Evolutionary conservation across 2,888 invertebrate species (phyloP), one percentile per base, ranked within the genome.

Genomic region (Falcaria lacertinaria): DNA sequence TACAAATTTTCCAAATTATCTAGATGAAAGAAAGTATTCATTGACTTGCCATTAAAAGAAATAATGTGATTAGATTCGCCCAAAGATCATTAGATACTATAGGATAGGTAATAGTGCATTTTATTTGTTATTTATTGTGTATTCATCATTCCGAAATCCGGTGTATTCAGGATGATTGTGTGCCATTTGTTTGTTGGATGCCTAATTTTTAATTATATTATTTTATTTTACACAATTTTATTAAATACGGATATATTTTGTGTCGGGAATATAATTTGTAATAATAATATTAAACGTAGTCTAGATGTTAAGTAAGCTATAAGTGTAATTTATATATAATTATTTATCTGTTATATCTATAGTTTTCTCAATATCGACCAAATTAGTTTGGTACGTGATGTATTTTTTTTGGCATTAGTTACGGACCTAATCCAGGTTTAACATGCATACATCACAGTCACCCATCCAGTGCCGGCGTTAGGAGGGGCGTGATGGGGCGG

Each of bases 61-160:
- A 64, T 22, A 74, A 67, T 74, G 80, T 80, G 75, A 81, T 80
- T 64, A 69, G 75, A 81, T 80, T 64, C 69, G 62, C 68, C 84
- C 84, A 82, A 83, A 84, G 85, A 74, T 69, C 57, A 64, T 61
- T 57, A 62, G 52, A 44, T 47, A 66, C 53, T 49, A 43, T 65
- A n/a, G n/a, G n/a, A n/a, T n/a, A n/a, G n/a, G n/a, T n/a, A n/a
- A n/a, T n/a, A 61, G 58, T 73, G 67, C 67, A 72, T 78, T 75
- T 75, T 69, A 51, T 60, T 43, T 16, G 32, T 46, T 52, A 44
- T 50, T 52, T 52, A 52, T 47, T 50, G 15, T 49, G 7, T 32
- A 42, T 50, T 45, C 44, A 45, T 53, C 50, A n/a, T n/a, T n/a
- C n/a, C n/a, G 49, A 57, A 57, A 56, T 61, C 59, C 59, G 46